Base-by-base conservation (phyloP, 2,797 vertebrate genomes). In the Protonibea diacanthus region DNA sequence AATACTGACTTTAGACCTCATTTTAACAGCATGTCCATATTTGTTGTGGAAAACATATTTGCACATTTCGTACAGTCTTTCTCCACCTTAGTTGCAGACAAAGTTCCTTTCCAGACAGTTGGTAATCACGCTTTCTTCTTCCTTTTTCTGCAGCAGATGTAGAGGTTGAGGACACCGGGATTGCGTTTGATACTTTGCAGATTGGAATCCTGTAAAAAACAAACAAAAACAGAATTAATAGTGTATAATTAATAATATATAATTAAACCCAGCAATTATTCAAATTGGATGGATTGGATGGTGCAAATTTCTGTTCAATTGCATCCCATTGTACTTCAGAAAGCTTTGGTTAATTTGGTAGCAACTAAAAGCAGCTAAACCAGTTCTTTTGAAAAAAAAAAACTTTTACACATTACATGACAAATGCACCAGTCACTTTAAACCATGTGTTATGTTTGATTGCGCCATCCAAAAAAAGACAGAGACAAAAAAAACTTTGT, bases 31-130 rank as follows among this genome's bases (percentile, higher is more conserved):
- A 62, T 60, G 61, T 15, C 1, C 10, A 63, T 65, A 47, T 47
- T 47, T 84, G 17, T 69, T 72, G 53, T 42, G 72, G 56, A 76
- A 60, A 29, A 9, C 1, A 11, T 57, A 1, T 64, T 57, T 56
- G 4, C 21, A 10, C 14, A 33, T 20, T 57, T 58, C 51, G 49
- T 61, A 74, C 58, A 45, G 40, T 38, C 60, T n/a, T 38, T 9
- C 1, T 25, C n/a, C 0, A 2, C 49, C 49, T 67, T 7, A n/a
- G 51, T 67, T 55, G 71, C 72, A 71, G 27, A 25, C 18, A 14
- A 6, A 56, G 49, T 85, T 80, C 63, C 60, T 55, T 55, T 53
- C 7, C 55, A 33, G 40, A 27, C n/a, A 40, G n/a, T 12, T 18
- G 14, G 23, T 23, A n/a, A 48, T 71, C 51, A 40, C 2, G 1